Conservation (phyloP, 2,113 vertebrate genomes). For the Colius striatus region DNA sequence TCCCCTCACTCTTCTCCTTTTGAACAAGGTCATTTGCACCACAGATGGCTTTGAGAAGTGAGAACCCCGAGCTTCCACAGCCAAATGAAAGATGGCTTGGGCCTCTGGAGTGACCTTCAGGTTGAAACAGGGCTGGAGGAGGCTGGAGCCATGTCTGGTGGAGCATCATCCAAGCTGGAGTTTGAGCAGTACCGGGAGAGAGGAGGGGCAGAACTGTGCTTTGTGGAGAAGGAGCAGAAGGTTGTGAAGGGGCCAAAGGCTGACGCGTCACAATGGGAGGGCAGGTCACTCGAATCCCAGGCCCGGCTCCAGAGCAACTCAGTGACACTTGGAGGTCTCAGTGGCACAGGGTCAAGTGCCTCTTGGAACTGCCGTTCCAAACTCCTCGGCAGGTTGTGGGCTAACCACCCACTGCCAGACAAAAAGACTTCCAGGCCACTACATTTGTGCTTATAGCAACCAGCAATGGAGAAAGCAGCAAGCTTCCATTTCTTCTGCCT, state of each 20-base stretch:
- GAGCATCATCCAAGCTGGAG: background rate
- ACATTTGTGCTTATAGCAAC: background rate
- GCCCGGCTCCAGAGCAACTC: conserved; percentile 15
- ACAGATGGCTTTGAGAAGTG: background rate
- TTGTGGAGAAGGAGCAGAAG: no score
- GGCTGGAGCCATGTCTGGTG: background rate
- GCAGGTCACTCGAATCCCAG: background rate
- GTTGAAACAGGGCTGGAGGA: background rate
- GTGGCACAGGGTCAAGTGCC: conserved; percentile 70
- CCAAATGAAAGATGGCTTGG: background rate
- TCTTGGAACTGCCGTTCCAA: conserved; percentile 72
- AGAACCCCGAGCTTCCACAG: background rate
- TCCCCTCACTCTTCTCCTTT: background rate
- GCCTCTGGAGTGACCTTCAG: background rate
- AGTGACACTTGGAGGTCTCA: conserved; percentile 47
- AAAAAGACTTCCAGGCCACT: background rate
- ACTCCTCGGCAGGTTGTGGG: conserved; percentile 6
- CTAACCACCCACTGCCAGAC: background rate
- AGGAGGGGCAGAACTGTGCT: background rate
- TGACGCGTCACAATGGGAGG: background rate
- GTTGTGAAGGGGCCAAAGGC: background rate
- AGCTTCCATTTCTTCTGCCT: background rate
- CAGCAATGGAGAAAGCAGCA: conserved; percentile 60
- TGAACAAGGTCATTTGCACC: background rate
- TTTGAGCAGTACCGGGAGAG: background rate